Percentiles rank a stretch among this genome's conserved stretches.
Conservation (phyloP, 2,113 vertebrate genomes). For the Ranitomeya imitator region DNA sequence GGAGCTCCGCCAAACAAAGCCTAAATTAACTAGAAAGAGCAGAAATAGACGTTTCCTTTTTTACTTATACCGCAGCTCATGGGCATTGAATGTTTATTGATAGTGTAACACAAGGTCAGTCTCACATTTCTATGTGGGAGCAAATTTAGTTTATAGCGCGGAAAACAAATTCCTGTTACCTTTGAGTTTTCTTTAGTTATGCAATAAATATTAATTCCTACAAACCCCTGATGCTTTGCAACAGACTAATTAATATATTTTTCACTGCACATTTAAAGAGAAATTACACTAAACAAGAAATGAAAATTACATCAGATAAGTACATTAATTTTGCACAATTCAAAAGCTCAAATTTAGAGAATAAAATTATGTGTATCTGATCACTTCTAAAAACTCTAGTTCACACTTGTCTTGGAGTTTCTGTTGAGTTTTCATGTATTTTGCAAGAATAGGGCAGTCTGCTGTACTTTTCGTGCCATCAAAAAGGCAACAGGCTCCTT, state of each 20-base stretch:
- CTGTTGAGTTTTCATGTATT: no score
- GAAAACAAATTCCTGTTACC: neutral
- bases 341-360: no score
- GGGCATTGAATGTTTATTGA: conserved; percentile 15
- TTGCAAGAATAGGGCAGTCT: no score
- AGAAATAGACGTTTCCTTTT: conserved; percentile 52
- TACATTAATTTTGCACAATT: no score
- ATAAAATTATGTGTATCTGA: no score
- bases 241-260: neutral
- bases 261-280: neutral
- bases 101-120: neutral
- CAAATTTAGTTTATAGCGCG: no score
- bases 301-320: no score
- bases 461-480: no score
- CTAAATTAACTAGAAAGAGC: conserved; percentile 58
- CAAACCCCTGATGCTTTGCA: neutral
- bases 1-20: conserved; percentile 64
- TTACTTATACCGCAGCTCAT: neutral
- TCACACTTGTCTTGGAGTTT: no score
- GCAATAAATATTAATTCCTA: neutral
- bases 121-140: neutral
- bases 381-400: no score
- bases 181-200: neutral
- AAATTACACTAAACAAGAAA: neutral
- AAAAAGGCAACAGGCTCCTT: no score